Evolutionary conservation across 2,797 vertebrate genomes (phyloP), one percentile per base, ranked within the genome.

Genomic region (Parotocinclus haroldoi): DNA sequence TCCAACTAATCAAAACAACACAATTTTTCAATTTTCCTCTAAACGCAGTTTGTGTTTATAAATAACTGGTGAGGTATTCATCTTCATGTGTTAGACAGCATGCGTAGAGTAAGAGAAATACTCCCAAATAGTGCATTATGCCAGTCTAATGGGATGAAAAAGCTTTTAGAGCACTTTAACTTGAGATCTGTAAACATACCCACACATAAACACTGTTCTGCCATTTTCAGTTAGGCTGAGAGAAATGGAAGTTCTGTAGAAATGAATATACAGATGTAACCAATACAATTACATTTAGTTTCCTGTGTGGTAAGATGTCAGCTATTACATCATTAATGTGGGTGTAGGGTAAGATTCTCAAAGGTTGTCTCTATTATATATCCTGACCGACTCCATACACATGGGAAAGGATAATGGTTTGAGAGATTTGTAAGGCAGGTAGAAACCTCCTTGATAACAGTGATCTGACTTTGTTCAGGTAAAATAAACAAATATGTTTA

Each of bases 241-340:
- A 59, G 70, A 58, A 63, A 71, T 73, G 70, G 75, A 69, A 77
- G 68, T 75, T 51, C 57, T 58, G 63, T 69, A 52, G 66, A 58
- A 63, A 48, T 65, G 66, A 73, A 66, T 53, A 76, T 66, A 62
- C 61, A 51, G 70, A 53, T 63, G 61, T 69, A 52, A 65, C 57
- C 52, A 59, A 70, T 75, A 60, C 58, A 75, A 79, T 79, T 66
- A 71, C 67, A 79, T 72, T 79, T 79, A 74, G 49, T 72, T 70
- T 59, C 36, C 52, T 44, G 67, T 62, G 57, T 36, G 63, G 50
- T 58, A 69, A 72, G 69, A 59, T 72, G 76, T 61, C 52, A 51
- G 62, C 58, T 75, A 50, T 75, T 78, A 66, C 66, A 57, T 67
- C 69, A 72, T 58, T 78, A 53, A 68, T 60, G 66, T 45, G 17